Conservation (phyloP, 2,888 invertebrate genomes). For the Leptarthrus brevirostris region DNA sequence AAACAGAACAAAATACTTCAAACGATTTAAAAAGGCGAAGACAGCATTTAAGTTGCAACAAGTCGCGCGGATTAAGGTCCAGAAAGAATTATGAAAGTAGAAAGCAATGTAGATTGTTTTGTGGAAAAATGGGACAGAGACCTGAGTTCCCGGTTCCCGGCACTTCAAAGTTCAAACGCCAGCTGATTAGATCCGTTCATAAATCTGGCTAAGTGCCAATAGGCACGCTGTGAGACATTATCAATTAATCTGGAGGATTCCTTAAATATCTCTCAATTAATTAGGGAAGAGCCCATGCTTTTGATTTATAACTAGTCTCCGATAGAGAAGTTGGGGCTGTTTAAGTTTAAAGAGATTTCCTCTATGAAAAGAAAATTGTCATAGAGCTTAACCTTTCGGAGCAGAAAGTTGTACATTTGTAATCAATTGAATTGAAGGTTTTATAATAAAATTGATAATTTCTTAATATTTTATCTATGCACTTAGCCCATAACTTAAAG, state of each 20-base stretch:
- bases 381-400: background rate
- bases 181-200: conserved; percentile 11
- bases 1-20: background rate
- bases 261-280: conserved; percentile 21
- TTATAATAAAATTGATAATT: too few species aligned
- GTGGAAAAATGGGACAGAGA: conserved; percentile 19
- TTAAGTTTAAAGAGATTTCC: background rate
- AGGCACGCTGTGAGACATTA: conserved; percentile 8
- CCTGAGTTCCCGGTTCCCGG: background rate
- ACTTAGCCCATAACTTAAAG: too few species aligned
- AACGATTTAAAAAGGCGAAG: background rate
- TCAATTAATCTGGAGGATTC: conserved; percentile 35
- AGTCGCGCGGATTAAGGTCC: background rate
- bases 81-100: conserved; percentile 18
- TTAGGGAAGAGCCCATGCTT: conserved; percentile 1
- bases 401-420: background rate
- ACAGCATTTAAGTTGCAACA: background rate
- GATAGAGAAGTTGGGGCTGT: too few species aligned
- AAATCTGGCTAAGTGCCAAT: conserved; percentile 30
- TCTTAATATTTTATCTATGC: too few species aligned
- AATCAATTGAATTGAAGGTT: background rate
- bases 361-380: background rate
- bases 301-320: background rate
- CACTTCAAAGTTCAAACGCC: conserved; percentile 18
- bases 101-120: background rate